These are phyloP conservation scores for Therioaphis trifolii DNA, from an alignment of 2,888 invertebrate genomes.

Conservation along the genomic window DNA sequence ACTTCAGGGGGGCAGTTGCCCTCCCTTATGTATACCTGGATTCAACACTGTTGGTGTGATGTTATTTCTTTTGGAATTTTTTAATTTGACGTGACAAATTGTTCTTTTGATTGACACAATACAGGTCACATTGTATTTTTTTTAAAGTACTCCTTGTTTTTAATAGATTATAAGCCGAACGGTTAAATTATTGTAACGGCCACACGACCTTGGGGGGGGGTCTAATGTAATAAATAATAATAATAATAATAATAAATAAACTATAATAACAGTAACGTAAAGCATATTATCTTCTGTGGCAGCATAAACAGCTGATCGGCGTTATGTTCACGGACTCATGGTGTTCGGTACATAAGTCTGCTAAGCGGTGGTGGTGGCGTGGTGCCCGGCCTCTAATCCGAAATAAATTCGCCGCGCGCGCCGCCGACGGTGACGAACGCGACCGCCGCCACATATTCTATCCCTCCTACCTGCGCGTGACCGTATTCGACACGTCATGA, in stretches of 20 bases:
- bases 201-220: conserved; percentile 5
- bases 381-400: background rate
- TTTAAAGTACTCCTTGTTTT: no score
- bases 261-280: background rate
- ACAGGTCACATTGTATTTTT: no score
- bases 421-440: background rate
- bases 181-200: background rate
- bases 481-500: background rate
- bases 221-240: background rate
- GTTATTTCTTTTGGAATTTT: no score
- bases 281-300: background rate
- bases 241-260: no score
- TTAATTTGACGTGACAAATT: no score
- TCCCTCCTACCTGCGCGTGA: background rate
- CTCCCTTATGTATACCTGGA: no score
- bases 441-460: background rate
- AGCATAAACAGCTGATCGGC: background rate
- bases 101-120: no score
- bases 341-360: background rate
- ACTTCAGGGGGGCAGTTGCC: no score
- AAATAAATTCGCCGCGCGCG: background rate
- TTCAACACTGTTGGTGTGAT: no score
- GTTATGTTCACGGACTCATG: background rate
- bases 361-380: no score
- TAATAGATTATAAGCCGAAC: no score